Evolutionary conservation across 2,797 vertebrate genomes (phyloP).

Genomic region (Pampus argenteus): DNA sequence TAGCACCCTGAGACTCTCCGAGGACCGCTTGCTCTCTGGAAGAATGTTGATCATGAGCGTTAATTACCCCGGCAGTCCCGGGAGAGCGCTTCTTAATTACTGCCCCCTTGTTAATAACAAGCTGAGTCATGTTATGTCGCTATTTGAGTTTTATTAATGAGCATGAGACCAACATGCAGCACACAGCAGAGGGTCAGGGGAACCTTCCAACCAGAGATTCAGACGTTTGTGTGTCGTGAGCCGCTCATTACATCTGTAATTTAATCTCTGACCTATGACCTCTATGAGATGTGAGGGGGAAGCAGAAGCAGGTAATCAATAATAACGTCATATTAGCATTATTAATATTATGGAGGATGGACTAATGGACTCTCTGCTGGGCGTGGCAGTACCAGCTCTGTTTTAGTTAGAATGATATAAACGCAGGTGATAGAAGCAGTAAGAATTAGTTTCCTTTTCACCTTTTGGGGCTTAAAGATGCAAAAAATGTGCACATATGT

Average conservation of each 20-base stretch:
- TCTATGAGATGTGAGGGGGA: neutral
- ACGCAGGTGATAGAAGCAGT: too few species aligned
- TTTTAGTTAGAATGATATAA: too few species aligned
- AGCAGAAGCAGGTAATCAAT: neutral
- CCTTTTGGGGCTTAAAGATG: too few species aligned
- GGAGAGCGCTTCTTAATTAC: slow-evolving; percentile 62
- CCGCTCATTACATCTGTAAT: neutral
- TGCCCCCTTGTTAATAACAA: slow-evolving; percentile 58
- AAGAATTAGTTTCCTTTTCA: too few species aligned
- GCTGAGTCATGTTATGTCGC: slow-evolving; percentile 30
- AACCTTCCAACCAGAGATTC: neutral
- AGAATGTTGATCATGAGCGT: slow-evolving; percentile 52
- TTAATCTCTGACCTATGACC: neutral
- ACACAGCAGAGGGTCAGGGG: neutral
- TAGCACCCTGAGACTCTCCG: neutral
- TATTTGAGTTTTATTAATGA: slow-evolving; percentile 37
- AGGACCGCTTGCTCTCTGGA: slow-evolving; percentile 1
- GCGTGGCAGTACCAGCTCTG: too few species aligned
- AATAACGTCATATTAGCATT: neutral
- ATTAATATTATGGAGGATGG: neutral
- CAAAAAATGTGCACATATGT: too few species aligned
- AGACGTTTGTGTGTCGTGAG: neutral
- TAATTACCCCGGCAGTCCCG: slow-evolving; percentile 61
- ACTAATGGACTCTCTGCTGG: too few species aligned
- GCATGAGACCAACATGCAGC: slow-evolving; percentile 14